These are phyloP conservation scores for Hylaeus volcanicus DNA, from an alignment of 1,140 invertebrate species.

Conservation along the genomic window DNA sequence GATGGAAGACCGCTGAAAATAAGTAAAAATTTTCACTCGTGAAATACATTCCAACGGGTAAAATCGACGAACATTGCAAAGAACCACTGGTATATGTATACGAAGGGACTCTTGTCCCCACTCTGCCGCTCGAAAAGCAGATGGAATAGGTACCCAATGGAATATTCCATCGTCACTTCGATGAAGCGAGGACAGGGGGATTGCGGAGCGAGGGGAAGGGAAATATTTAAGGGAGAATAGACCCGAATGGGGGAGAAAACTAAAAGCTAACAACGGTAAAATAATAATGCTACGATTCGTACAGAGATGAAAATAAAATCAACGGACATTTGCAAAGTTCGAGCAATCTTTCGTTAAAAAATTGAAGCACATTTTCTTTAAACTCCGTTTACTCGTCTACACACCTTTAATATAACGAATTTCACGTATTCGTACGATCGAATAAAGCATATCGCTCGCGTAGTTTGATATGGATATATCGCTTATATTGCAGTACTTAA, in stretches of 20 bases:
- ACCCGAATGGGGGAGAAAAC: not conserved
- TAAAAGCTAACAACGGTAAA: not conserved
- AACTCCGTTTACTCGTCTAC: not conserved
- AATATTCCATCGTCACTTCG: slow-evolving; percentile 75
- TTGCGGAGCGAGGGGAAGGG: slow-evolving; percentile 2
- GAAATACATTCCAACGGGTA: not conserved
- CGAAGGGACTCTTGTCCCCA: slow-evolving; percentile 41
- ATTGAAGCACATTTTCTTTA: not conserved
- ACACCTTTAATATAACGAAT: not conserved
- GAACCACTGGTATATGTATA: slow-evolving; percentile 25
- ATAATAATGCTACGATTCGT: not conserved
- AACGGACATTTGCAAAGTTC: not conserved
- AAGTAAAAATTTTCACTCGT: not conserved
- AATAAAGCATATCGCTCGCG: not conserved
- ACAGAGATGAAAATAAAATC: not conserved
- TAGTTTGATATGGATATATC: too few relatives aligned
- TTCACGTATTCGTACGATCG: not conserved
- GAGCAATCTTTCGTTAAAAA: not conserved
- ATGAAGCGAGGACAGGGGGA: slow-evolving; percentile 27
- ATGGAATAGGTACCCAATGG: slow-evolving; percentile 74
- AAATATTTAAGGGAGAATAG: slow-evolving; percentile 12
- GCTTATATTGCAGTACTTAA: not conserved
- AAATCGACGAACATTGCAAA: not conserved
- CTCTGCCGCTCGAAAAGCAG: slow-evolving; percentile 68
- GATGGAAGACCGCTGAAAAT: not conserved